A percentile compares a stretch with the other conserved stretches of the same genome.
phyloP scores from a whole-genome alignment of 2,113 vertebrate genomes.

The Cercocebus atys region DNA sequence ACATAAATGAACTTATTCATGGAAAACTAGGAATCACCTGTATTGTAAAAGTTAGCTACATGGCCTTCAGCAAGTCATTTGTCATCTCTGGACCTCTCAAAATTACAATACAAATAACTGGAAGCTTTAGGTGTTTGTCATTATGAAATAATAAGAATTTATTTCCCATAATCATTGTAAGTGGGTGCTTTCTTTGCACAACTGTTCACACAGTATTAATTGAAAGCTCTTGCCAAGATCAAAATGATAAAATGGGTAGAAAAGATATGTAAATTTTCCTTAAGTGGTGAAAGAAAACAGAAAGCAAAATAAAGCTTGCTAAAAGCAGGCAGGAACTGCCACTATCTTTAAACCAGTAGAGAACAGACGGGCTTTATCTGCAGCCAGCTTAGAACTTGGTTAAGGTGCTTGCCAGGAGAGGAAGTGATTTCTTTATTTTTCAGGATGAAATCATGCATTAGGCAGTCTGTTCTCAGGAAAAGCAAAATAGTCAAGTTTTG shows the following conservation, averaged over 20 bases:
- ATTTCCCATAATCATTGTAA: conserved; percentile 21
- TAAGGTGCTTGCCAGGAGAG: conserved; percentile 71
- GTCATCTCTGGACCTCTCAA: background rate
- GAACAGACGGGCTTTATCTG: conserved; percentile 65
- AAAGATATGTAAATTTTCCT: conserved; percentile 72
- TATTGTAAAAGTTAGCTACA: background rate
- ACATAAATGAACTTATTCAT: background rate
- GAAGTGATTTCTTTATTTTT: conserved; percentile 73
- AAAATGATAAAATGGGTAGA: conserved; percentile 51
- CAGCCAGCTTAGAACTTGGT: conserved; percentile 38
- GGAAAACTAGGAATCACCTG: background rate
- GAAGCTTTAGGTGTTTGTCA: background rate
- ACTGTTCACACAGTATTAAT: conserved; percentile 34
- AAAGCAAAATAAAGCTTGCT: conserved; percentile 63
- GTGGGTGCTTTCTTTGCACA: conserved; percentile 16
- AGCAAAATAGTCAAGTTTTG: conserved; percentile 47
- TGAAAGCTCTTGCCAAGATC: conserved; percentile 50
- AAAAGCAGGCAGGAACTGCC: conserved; percentile 66
- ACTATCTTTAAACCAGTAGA: conserved; percentile 58
- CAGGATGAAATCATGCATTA: conserved; percentile 62
- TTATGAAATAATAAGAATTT: conserved; percentile 19
- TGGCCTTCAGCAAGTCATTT: background rate
- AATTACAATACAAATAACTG: background rate
- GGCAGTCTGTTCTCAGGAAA: conserved; percentile 37
- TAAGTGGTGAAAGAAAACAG: conserved; percentile 47